Evolutionary conservation across 1,140 invertebrate species (phyloP), one percentile per base, ranked within the genome.

Genomic region (Gryon sp.): DNA sequence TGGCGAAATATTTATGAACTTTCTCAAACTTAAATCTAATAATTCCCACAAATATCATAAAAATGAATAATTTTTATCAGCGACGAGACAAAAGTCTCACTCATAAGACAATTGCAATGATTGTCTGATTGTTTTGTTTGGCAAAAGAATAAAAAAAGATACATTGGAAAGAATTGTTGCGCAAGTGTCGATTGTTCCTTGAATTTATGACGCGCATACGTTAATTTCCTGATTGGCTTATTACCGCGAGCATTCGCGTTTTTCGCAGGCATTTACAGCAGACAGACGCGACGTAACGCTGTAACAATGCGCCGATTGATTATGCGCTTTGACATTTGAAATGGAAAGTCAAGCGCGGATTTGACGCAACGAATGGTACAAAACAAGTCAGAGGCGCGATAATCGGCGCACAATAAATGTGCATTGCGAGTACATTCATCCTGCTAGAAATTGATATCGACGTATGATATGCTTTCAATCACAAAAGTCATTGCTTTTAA

Each of bases 211-310:
- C 38, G 20, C 20, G 30, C 36, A 12, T 48, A 36, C 15, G 11
- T 62, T 53, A 62, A 70, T 70, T 70, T 62, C 28, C 46, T 45
- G 66, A 70, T 70, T 36, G 48, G 36, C 40, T 62, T 36, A 45
- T 72, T 53, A 45, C 53, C 50, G 26, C 30, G 50, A 53, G 38
- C 53, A 26, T 26, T 40, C 32, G 52, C 36, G 43, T 52, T 40
- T 73, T 59, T 65, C 48, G 22, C 57, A 20, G 22, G 12, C 53
- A 53, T 65, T 40, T 63, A 18, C 15, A n/a, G n/a, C n/a, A n/a
- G n/a, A 18, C 32, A 48, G 12, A 28, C 43, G 50, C 30, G 43
- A 45, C 43, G 46, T 43, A 62, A 62, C 48, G 4, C 11, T 48
- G 9, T 9, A 70, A 60, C 66, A 41, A 41, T 32, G 48, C 22